phyloP scores from a whole-genome alignment of 2,113 vertebrate species.

The Zosterops pallidus region DNA sequence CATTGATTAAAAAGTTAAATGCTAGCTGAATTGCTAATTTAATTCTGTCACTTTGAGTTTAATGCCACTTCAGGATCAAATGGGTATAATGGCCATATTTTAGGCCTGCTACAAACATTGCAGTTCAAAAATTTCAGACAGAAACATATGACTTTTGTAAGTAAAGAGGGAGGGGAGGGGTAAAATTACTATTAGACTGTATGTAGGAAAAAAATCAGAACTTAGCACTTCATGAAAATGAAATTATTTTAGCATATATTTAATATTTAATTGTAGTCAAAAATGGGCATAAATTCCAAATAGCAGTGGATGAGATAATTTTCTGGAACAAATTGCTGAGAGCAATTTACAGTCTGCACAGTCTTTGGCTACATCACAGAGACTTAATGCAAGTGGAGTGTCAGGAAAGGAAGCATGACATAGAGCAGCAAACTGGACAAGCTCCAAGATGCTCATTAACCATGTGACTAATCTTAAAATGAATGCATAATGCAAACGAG shows the following conservation, averaged over 20 bases:
- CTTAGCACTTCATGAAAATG: background rate
- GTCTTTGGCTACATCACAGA: constrained; percentile 48
- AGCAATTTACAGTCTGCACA: constrained; percentile 45
- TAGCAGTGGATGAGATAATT: constrained; percentile 40
- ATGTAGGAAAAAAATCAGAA: background rate
- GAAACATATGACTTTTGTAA: background rate
- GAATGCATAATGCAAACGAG: constrained; percentile 69
- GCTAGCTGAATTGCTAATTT: background rate
- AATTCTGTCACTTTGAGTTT: background rate
- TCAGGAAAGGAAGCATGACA: constrained; percentile 33
- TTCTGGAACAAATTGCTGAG: constrained; percentile 65
- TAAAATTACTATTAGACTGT: background rate
- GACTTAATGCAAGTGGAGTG: constrained; percentile 51
- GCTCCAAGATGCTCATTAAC: constrained; percentile 67
- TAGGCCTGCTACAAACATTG: background rate
- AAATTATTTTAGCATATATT: constrained; percentile 48
- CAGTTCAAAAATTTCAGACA: background rate
- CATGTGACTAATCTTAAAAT: constrained; percentile 73
- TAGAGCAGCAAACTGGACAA: constrained; percentile 55
- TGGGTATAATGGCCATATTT: background rate
- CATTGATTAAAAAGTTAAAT: background rate
- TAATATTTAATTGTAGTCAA: constrained; percentile 61
- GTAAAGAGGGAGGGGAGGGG: background rate
- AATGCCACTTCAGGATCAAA: background rate
- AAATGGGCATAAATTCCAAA: constrained; percentile 55